Conservation (phyloP, 35 echinoderm and acorn worm species). For the Anneissia japonica region DNA sequence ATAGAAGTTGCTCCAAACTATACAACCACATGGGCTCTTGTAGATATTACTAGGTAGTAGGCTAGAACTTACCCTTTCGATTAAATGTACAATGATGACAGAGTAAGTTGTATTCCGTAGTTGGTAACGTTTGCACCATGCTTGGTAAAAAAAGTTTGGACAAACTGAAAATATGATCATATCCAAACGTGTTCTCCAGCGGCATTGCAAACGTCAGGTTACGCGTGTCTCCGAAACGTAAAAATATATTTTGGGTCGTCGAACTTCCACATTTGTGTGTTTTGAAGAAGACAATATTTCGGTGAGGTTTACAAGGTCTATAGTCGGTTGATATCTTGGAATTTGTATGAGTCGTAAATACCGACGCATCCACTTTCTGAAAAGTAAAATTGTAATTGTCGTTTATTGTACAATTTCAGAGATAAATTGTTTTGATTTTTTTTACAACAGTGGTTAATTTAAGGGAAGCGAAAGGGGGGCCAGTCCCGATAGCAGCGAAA, state of each 20-base stretch:
- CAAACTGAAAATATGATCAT: neutral
- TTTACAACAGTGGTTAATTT: too few species aligned
- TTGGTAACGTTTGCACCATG: neutral
- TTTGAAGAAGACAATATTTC: constrained; percentile 82
- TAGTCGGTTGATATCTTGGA: too few species aligned
- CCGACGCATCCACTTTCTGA: too few species aligned
- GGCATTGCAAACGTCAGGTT: constrained; percentile 78
- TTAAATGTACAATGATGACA: neutral
- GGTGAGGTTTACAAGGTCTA: constrained; percentile 14
- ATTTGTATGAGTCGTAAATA: too few species aligned
- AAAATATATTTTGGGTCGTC: constrained; percentile 80
- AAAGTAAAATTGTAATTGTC: too few species aligned
- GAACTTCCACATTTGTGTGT: constrained; percentile 94
- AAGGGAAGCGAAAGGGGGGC: too few species aligned
- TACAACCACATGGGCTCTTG: too few species aligned
- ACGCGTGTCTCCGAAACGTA: constrained; percentile 58
- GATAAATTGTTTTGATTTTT: too few species aligned
- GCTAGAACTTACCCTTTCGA: neutral
- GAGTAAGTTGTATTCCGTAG: neutral
- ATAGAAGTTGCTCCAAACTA: too few species aligned
- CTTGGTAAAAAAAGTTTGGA: neutral
- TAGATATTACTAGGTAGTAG: too few species aligned
- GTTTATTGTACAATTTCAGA: too few species aligned
- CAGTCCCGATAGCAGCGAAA: too few species aligned
- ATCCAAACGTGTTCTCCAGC: neutral